A percentile compares a stretch with the other conserved stretches of the same genome.
Evolutionary conservation across 2,113 vertebrate species (phyloP).

Genomic region (Formicarius rufipectus): DNA sequence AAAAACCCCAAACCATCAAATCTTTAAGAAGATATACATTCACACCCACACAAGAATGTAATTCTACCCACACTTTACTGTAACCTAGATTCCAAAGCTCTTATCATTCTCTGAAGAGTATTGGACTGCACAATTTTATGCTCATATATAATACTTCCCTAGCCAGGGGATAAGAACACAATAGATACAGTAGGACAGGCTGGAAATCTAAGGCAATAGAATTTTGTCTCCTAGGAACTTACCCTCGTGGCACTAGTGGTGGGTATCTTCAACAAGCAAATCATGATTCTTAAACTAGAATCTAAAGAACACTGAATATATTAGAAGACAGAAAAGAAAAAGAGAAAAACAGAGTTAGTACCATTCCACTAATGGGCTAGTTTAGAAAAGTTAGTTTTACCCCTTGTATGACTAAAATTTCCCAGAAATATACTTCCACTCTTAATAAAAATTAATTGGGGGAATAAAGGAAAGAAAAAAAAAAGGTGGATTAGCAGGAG

Average conservation of each 20-base stretch:
- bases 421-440: not conserved
- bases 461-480: not conserved
- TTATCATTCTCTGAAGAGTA: not conserved
- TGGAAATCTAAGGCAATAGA: not conserved
- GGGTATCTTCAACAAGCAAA: constrained; percentile 97
- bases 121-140: not conserved
- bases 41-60: not conserved
- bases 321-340: not conserved
- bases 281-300: constrained; percentile 96
- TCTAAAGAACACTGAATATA: constrained; percentile 90
- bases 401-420: not conserved
- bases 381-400: not conserved
- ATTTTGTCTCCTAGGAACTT: constrained; percentile 54
- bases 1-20: not conserved
- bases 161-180: not conserved
- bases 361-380: not conserved
- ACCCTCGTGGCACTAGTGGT: constrained; percentile 93
- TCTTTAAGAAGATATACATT: constrained; percentile 35
- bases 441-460: not conserved
- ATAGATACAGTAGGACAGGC: not conserved
- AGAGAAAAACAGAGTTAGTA: not conserved
- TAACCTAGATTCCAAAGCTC: constrained; percentile 50
- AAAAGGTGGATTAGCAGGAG: not conserved
- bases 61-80: constrained; percentile 21
- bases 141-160: not conserved